A percentile compares a stretch with the other conserved stretches of the same genome.
Evolutionary conservation across 2,797 vertebrate species (phyloP).

Genomic region (Chlorospingus flavigularis): DNA sequence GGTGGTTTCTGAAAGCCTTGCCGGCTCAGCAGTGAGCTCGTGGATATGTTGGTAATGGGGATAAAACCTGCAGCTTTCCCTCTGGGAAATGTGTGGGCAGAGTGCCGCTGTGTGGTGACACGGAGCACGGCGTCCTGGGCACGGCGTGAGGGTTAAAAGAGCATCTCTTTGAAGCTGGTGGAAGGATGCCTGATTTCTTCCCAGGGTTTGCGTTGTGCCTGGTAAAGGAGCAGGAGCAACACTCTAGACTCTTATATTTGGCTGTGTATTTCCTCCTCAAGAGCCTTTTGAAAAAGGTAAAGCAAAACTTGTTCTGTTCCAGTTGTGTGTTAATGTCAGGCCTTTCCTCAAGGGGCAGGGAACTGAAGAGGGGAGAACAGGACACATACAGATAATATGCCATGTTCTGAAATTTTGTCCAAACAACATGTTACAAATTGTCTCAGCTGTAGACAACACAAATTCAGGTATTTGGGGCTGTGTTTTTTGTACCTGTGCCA

Average conservation of each 20-base stretch:
- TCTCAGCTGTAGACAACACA: neutral
- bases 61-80: neutral
- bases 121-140: neutral
- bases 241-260: neutral
- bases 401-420: neutral
- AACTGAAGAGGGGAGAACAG: neutral
- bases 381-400: neutral
- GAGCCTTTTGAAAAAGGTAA: neutral
- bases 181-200: neutral
- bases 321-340: neutral
- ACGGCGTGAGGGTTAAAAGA: neutral
- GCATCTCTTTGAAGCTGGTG: neutral
- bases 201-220: neutral
- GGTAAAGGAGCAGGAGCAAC: neutral
- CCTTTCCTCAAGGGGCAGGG: neutral
- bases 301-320: neutral
- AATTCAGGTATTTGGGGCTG: neutral
- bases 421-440: neutral
- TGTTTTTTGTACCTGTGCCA: neutral
- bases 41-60: neutral
- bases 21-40: neutral
- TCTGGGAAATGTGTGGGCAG: constrained; percentile 19
- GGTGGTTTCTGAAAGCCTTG: neutral
- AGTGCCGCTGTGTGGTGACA: constrained; percentile 50
- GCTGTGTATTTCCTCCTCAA: neutral